These are phyloP conservation scores for Hetaerina titia DNA, from an alignment of 2,888 invertebrate species.

Conservation along the genomic window DNA sequence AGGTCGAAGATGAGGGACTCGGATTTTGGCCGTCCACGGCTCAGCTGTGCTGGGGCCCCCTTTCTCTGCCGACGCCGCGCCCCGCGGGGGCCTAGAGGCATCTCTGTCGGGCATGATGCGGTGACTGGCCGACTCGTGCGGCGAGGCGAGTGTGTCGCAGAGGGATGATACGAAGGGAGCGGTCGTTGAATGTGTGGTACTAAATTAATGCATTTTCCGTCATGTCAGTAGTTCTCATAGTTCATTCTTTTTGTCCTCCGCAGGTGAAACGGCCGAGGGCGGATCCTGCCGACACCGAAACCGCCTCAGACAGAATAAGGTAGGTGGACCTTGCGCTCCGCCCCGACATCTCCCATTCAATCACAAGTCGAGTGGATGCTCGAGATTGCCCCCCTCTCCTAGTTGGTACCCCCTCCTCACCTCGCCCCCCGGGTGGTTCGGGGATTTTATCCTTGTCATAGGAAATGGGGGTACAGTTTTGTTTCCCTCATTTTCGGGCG, in stretches of 20 bases:
- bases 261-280: constrained; percentile 86
- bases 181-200: background rate
- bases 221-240: too few species aligned
- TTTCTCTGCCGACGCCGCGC: too few species aligned
- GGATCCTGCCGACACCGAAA: constrained; percentile 79
- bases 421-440: background rate
- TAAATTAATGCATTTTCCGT: too few species aligned
- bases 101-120: too few species aligned
- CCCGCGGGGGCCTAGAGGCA: too few species aligned
- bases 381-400: background rate
- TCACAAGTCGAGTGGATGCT: background rate
- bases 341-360: constrained; percentile 14
- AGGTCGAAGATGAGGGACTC: too few species aligned
- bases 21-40: too few species aligned
- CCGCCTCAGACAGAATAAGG: constrained; percentile 85
- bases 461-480: background rate
- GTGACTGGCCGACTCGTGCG: too few species aligned
- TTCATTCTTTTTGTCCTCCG: constrained; percentile 74
- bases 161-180: background rate
- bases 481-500: background rate
- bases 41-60: too few species aligned
- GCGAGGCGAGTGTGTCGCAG: too few species aligned
- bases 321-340: constrained; percentile 76
- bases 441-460: background rate
- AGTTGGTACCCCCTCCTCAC: background rate